Percentiles rank a stretch among this genome's conserved stretches.
These are phyloP conservation scores for Gouania willdenowi DNA, from an alignment of 2,797 vertebrate species.

Conservation along the genomic window DNA sequence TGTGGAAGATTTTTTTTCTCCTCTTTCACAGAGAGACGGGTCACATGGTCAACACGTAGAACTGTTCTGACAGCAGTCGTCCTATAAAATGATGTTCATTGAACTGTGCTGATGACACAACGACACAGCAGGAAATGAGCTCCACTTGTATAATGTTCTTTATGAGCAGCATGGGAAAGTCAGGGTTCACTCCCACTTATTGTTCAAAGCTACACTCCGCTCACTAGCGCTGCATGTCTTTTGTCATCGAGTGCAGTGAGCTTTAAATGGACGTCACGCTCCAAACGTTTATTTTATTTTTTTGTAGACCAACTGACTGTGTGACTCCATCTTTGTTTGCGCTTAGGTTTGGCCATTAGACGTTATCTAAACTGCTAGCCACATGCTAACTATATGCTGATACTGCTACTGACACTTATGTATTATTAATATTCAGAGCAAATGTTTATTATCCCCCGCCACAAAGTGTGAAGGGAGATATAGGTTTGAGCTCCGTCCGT, in stretches of 20 bases:
- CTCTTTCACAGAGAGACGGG: constrained; percentile 6
- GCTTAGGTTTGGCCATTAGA: too few species aligned
- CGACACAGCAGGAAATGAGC: constrained; percentile 26
- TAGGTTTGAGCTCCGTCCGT: too few species aligned
- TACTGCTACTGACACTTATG: too few species aligned
- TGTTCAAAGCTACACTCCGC: constrained; percentile 36
- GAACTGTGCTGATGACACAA: constrained; percentile 20
- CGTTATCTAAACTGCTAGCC: too few species aligned
- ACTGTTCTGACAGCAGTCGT: constrained; percentile 39
- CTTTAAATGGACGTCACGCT: too few species aligned
- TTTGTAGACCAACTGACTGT: too few species aligned
- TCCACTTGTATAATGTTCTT: constrained; percentile 21
- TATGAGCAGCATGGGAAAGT: constrained; percentile 28
- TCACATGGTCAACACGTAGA: constrained; percentile 38
- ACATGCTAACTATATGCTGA: too few species aligned
- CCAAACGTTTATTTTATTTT: too few species aligned
- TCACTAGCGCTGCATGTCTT: constrained; percentile 13
- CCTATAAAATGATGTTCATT: constrained; percentile 17
- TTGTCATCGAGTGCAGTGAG: constrained; percentile 16
- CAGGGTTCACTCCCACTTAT: constrained; percentile 37
- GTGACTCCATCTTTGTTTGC: too few species aligned
- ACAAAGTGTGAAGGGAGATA: too few species aligned
- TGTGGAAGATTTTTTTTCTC: constrained; percentile 15
- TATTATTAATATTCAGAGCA: too few species aligned
- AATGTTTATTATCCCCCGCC: too few species aligned